These are phyloP conservation scores for Lasiommata megera DNA, from an alignment of 2,888 invertebrate genomes.

Conservation along the genomic window DNA sequence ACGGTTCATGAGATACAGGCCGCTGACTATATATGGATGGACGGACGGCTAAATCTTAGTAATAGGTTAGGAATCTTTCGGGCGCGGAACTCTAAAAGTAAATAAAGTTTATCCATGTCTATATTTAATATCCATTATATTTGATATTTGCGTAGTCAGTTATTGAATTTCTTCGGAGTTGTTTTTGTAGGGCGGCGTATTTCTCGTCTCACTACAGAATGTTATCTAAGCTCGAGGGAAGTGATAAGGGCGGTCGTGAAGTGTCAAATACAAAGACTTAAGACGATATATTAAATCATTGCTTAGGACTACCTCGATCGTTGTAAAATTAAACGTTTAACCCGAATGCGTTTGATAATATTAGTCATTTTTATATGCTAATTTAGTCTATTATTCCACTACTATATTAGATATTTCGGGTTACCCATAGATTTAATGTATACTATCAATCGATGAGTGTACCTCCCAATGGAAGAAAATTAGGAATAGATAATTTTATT, in stretches of 20 bases:
- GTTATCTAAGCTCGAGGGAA: slow-evolving; percentile 6
- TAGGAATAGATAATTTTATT: too few relatives aligned
- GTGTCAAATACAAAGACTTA: slow-evolving; percentile 23
- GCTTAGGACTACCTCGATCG: slow-evolving; percentile 13
- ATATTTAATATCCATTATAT: not conserved
- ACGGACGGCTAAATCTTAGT: too few relatives aligned
- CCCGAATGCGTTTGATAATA: slow-evolving; percentile 20
- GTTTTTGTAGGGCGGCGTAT: slow-evolving; percentile 8
- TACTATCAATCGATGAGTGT: too few relatives aligned
- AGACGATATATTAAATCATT: too few relatives aligned
- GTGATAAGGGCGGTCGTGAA: slow-evolving; percentile 24
- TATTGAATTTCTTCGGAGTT: slow-evolving; percentile 5
- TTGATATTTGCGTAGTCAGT: not conserved
- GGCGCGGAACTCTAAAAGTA: not conserved
- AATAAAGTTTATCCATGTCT: not conserved
- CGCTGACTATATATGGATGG: too few relatives aligned
- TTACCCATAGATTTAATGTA: too few relatives aligned
- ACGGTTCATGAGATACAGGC: too few relatives aligned
- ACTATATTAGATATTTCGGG: too few relatives aligned
- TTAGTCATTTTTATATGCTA: not conserved
- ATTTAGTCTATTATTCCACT: not conserved
- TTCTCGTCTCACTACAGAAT: slow-evolving; percentile 14
- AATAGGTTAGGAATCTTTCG: not conserved
- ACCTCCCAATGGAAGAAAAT: too few relatives aligned
- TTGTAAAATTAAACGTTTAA: slow-evolving; percentile 23